Evolutionary conservation across 1,140 invertebrate species (phyloP), one percentile per base, ranked within the genome.

Genomic region (Atta colombica): DNA sequence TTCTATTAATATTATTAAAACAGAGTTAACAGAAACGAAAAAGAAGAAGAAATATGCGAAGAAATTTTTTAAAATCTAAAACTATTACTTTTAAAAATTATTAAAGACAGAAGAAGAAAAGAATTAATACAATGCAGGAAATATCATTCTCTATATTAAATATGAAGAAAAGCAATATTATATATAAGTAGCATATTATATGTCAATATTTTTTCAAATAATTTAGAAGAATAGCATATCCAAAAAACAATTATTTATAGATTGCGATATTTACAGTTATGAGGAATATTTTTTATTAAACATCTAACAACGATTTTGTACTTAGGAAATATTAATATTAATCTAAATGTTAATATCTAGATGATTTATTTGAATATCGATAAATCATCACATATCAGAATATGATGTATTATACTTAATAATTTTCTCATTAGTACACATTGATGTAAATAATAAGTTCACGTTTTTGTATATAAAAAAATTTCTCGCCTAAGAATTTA

Each of bases 1-100:
- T 71, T 49, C 68, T 39, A 25, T 71, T 71, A 7, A 2, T 53
- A 53, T 72, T 74, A 55, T 31, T 39, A 55, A 77, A 77, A 58
- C 12, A 18, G 53, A 60, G 0, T 31, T 31, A 31, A 31, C 2
- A 31, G 28, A 31, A 3, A 51, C n/a, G 16, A 71, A 39, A 60
- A 77, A 21, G 25, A 82, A 21, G 25, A 82, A 88, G 39, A 80
- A 84, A 80, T 74, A 84, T 55, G n/a, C 39, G 28, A 80, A 89
- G 2, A 86, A 88, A 88, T 81, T 69, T 74, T 6, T 60, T 18
- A 25, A 14, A 72, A 68, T 51, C 35, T 63, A 10, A 25, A 25
- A 25, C 25, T 25, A 25, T 25, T 25, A 25, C 25, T 25, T 25
- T 25, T 25, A 25, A 25, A 25, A 45, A 68, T 39, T 14, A 49